These are phyloP conservation scores for Gryllus longicercus DNA, from an alignment of 2,888 invertebrate species.

Conservation along the genomic window DNA sequence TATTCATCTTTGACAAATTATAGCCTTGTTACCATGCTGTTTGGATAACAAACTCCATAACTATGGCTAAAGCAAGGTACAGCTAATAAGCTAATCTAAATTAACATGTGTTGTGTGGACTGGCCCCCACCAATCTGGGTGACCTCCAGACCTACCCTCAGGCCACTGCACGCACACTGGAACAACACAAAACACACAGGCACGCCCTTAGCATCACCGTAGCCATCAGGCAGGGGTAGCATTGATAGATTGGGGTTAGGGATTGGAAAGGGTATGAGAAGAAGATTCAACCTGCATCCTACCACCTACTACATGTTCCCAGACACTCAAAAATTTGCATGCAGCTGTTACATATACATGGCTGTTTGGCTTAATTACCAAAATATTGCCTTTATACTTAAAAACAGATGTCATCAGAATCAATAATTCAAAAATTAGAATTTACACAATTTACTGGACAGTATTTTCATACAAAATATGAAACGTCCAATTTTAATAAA, in stretches of 20 bases:
- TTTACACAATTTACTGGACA: too few species aligned
- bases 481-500: too few species aligned
- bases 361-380: not conserved
- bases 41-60: too few species aligned
- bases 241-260: too few species aligned
- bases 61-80: conserved; percentile 10
- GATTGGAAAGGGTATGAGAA: conserved; percentile 5
- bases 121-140: conserved; percentile 17
- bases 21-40: too few species aligned
- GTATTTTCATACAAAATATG: too few species aligned
- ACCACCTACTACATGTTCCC: not conserved
- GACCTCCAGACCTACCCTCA: conserved; percentile 64
- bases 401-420: too few species aligned
- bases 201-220: conserved; percentile 33
- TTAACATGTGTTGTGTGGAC: conserved; percentile 1
- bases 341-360: conserved; percentile 7
- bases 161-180: conserved; percentile 90
- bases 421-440: too few species aligned
- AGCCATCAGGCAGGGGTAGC: not conserved
- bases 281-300: conserved; percentile 3
- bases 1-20: too few species aligned
- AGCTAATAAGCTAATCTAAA: not conserved
- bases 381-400: too few species aligned
- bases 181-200: conserved; percentile 53
- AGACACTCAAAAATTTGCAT: conserved; percentile 4